phyloP scores from a whole-genome alignment of 2,888 invertebrate species.

The Dorcus hopei region DNA sequence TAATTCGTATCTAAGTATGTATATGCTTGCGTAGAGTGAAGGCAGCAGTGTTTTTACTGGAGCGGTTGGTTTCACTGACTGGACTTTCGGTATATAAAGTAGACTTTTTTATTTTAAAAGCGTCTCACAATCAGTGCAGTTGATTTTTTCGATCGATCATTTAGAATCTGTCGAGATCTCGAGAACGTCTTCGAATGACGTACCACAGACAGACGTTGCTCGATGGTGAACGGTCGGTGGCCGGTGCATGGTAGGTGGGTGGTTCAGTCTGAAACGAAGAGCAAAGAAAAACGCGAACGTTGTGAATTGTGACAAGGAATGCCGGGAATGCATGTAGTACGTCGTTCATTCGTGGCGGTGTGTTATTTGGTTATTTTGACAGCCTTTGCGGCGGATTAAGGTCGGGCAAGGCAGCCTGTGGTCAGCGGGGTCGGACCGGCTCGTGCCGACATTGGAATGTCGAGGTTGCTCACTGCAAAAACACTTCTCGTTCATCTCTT shows the following conservation, averaged over 20 bases:
- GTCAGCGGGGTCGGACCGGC: not conserved
- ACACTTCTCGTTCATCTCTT: not conserved
- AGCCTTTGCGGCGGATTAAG: not conserved
- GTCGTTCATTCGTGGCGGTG: too few relatives aligned
- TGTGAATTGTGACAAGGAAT: not conserved
- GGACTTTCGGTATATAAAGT: too few relatives aligned
- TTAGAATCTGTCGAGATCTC: too few relatives aligned
- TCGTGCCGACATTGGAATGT: constrained; percentile 5
- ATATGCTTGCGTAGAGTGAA: too few relatives aligned
- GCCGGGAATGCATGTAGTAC: not conserved
- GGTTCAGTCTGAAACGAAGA: not conserved
- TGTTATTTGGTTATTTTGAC: too few relatives aligned
- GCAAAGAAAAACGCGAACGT: not conserved
- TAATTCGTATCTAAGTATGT: too few relatives aligned
- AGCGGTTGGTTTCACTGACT: too few relatives aligned
- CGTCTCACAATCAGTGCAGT: too few relatives aligned
- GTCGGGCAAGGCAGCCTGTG: not conserved
- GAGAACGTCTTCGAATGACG: too few relatives aligned
- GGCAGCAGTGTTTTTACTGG: too few relatives aligned
- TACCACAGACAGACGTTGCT: not conserved
- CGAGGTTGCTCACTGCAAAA: constrained; percentile 5
- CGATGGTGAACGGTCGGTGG: not conserved
- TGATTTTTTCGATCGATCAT: too few relatives aligned
- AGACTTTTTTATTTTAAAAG: too few relatives aligned
- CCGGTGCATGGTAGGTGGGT: not conserved